phyloP scores from a whole-genome alignment of 2,113 vertebrate genomes.

The Neoarius graeffei region DNA sequence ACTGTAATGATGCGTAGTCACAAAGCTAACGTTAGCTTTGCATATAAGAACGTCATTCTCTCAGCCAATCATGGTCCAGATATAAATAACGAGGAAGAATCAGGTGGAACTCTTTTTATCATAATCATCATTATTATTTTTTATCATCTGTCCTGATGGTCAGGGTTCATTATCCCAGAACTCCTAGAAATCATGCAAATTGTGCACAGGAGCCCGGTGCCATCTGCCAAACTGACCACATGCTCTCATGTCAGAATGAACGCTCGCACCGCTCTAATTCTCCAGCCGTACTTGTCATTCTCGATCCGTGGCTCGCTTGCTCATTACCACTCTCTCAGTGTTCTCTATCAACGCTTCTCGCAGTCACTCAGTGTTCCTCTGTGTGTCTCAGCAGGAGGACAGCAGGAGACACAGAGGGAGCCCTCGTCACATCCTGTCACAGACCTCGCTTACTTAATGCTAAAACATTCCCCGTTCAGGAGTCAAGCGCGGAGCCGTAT shows the following conservation, averaged over 20 bases:
- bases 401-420: slow-evolving; percentile 37
- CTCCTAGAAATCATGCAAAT: not conserved
- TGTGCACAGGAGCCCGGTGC: not conserved
- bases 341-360: slow-evolving; percentile 25
- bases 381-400: slow-evolving; percentile 24
- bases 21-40: not conserved
- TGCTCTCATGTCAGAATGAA: not conserved
- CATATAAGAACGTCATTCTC: not conserved
- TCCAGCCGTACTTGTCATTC: slow-evolving; percentile 32
- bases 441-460: slow-evolving; percentile 24
- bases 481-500: not conserved
- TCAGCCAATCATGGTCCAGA: not conserved
- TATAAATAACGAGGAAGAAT: not conserved
- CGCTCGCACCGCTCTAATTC: not conserved
- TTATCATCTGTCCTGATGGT: not conserved
- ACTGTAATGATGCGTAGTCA: not conserved
- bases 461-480: slow-evolving; percentile 12
- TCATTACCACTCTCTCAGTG: slow-evolving; percentile 20
- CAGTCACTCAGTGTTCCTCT: slow-evolving; percentile 25
- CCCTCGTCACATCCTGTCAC: slow-evolving; percentile 20
- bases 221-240: not conserved
- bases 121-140: too few species aligned
- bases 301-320: slow-evolving; percentile 25
- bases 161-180: not conserved
- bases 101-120: not conserved